Percentiles rank a stretch among this genome's conserved stretches.
These are phyloP conservation scores for Enoplosus armatus DNA, from an alignment of 2,797 vertebrate species.

Conservation along the genomic window DNA sequence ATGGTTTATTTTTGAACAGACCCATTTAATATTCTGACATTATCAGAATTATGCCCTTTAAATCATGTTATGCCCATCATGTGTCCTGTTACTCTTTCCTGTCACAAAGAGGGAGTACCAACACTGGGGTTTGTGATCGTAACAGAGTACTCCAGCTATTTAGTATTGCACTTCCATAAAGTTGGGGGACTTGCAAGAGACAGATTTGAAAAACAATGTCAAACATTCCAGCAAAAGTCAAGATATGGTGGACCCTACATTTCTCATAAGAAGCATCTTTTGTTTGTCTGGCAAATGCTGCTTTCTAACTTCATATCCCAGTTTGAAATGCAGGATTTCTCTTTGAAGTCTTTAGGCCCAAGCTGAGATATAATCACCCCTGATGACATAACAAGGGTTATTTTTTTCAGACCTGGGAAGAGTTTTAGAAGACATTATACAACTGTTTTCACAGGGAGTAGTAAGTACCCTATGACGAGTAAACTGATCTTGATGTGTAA, in stretches of 20 bases:
- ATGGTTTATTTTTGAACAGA: slow-evolving; percentile 1
- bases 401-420: not conserved
- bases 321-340: not conserved
- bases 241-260: not conserved
- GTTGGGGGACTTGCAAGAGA: not conserved
- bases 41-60: slow-evolving; percentile 1
- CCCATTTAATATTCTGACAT: not conserved
- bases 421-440: not conserved
- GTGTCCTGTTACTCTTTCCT: slow-evolving; percentile 1
- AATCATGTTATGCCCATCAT: not conserved
- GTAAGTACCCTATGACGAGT: not conserved
- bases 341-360: not conserved
- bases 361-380: not conserved
- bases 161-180: not conserved
- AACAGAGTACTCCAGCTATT: not conserved
- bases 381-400: not conserved
- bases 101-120: not conserved
- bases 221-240: not conserved
- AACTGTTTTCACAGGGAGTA: not conserved
- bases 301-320: not conserved
- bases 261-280: not conserved
- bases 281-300: not conserved
- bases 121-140: not conserved
- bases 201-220: too few relatives aligned
- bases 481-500: not conserved